These are phyloP conservation scores for Anarrhichthys ocellatus DNA, from an alignment of 2,113 vertebrate genomes.

Conservation along the genomic window DNA sequence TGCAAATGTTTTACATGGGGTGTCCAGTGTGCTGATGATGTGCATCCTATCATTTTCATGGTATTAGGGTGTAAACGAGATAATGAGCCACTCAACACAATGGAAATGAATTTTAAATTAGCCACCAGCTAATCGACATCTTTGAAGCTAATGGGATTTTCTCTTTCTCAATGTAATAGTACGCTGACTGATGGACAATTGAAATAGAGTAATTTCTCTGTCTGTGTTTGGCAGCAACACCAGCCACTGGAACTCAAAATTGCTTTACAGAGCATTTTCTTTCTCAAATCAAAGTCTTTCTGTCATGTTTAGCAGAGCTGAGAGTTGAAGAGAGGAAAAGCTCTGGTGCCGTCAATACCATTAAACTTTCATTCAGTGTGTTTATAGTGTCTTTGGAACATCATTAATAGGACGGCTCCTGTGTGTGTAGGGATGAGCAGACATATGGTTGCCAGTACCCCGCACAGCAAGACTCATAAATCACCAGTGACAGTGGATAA, in stretches of 20 bases:
- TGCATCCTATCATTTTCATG: constrained; percentile 47
- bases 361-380: constrained; percentile 63
- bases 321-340: constrained; percentile 29
- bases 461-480: constrained; percentile 66
- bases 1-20: constrained; percentile 8
- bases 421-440: constrained; percentile 53
- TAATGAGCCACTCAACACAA: constrained; percentile 52
- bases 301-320: constrained; percentile 29
- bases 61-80: constrained; percentile 37
- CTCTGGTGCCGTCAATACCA: constrained; percentile 43
- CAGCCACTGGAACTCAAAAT: constrained; percentile 22
- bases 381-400: constrained; percentile 64
- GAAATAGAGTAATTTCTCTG: constrained; percentile 30
- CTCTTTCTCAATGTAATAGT: constrained; percentile 31
- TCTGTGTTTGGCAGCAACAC: constrained; percentile 30
- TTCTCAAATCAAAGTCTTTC: constrained; percentile 30
- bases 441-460: constrained; percentile 69
- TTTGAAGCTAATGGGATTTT: constrained; percentile 50
- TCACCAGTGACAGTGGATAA: constrained; percentile 79
- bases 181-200: constrained; percentile 29
- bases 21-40: constrained; percentile 42
- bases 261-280: constrained; percentile 42
- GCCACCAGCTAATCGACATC: constrained; percentile 50
- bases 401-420: constrained; percentile 51
- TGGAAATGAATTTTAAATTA: constrained; percentile 51